Conservation (phyloP, 92 coral and sea anemone genomes). For the Phymanthus crucifer region DNA sequence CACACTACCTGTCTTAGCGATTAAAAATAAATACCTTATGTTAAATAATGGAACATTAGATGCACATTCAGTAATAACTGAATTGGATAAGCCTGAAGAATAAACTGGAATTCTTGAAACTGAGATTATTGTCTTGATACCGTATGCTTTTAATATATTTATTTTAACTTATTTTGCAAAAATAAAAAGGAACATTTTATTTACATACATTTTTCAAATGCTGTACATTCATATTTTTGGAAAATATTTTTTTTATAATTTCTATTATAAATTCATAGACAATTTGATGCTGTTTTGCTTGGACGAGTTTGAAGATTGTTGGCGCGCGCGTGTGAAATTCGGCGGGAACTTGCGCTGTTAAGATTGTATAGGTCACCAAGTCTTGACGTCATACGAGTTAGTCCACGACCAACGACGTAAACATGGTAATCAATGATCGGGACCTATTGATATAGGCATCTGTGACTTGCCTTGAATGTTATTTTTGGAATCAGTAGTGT, state of each 20-base stretch:
- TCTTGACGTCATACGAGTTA: not conserved
- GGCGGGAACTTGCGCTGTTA: not conserved
- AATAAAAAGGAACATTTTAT: not conserved
- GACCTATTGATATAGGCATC: slow-evolving; percentile 71
- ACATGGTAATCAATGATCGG: slow-evolving; percentile 18
- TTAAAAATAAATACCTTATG: not conserved
- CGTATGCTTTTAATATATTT: not conserved
- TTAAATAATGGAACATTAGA: not conserved
- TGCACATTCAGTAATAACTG: not conserved
- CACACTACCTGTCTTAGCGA: not conserved
- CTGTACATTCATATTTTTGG: not conserved
- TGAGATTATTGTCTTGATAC: not conserved
- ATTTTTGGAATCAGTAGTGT: slow-evolving; percentile 50
- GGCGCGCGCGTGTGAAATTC: not conserved
- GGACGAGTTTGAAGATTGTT: not conserved
- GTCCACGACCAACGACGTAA: not conserved
- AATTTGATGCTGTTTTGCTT: not conserved
- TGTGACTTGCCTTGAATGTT: slow-evolving; percentile 51
- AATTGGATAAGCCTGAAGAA: not conserved
- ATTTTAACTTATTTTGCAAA: not conserved
- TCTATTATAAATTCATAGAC: not conserved
- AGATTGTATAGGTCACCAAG: not conserved
- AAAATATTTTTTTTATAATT: not conserved
- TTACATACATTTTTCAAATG: not conserved
- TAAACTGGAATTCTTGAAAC: not conserved